Percentiles rank a stretch among this genome's conserved stretches.
Evolutionary conservation across 2,888 invertebrate genomes (phyloP).

Genomic region (Deilephila elpenor): DNA sequence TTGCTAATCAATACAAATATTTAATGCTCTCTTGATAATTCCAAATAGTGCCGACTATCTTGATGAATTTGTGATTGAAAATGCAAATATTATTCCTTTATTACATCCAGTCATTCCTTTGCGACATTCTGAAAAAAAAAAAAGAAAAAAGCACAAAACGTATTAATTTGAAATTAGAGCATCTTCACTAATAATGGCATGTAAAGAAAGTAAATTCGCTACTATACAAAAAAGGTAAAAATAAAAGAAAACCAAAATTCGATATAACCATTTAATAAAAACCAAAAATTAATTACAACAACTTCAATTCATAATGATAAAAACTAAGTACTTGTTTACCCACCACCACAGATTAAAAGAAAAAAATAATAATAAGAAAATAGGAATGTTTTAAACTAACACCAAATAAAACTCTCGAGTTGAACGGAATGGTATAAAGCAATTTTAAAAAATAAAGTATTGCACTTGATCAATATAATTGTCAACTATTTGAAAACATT

Average conservation of each 20-base stretch:
- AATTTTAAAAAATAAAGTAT: constrained; percentile 23
- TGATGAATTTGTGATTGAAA: background rate
- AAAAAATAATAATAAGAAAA: constrained; percentile 26
- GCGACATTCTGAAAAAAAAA: no score
- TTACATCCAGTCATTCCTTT: no score
- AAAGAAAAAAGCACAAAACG: no score
- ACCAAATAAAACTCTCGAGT: constrained; percentile 20
- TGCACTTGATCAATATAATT: constrained; percentile 11
- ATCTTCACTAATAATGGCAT: no score
- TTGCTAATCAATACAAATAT: constrained; percentile 34
- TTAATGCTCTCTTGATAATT: constrained; percentile 46
- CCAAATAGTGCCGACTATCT: constrained; percentile 11
- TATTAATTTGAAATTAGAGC: no score
- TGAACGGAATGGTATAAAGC: constrained; percentile 25
- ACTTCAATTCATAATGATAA: constrained; percentile 60
- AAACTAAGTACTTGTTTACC: constrained; percentile 70
- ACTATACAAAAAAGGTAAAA: constrained; percentile 44
- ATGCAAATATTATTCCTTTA: constrained; percentile 23
- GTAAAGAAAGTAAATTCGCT: no score
- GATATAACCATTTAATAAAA: constrained; percentile 79
- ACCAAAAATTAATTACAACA: constrained; percentile 68
- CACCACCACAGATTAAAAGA: constrained; percentile 59
- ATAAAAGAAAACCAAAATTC: constrained; percentile 62
- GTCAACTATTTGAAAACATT: constrained; percentile 11
- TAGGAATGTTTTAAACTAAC: constrained; percentile 47